Percentiles rank a stretch among this genome's conserved stretches.
phyloP scores from a whole-genome alignment of 2,797 vertebrate species.

The Tympanoctomys barrerae region DNA sequence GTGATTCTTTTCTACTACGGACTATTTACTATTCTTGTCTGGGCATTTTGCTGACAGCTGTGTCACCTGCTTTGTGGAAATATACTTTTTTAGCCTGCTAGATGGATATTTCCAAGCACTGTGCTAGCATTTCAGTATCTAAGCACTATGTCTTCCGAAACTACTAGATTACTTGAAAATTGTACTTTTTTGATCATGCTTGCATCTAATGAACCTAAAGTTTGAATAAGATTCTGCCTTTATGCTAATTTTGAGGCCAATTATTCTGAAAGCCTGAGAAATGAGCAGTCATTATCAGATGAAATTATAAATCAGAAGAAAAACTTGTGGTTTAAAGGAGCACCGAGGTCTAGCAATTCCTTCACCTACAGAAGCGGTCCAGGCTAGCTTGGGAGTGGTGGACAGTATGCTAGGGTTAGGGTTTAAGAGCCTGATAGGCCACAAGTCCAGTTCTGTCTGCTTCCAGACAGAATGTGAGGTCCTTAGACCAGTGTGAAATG shows the following conservation, averaged over 20 bases:
- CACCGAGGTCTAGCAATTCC: not conserved
- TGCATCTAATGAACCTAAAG: not conserved
- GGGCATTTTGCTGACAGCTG: slow-evolving; percentile 43
- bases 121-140: not conserved
- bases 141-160: not conserved
- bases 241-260: slow-evolving; percentile 25
- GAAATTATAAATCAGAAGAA: not conserved
- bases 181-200: slow-evolving; percentile 45
- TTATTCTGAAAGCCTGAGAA: slow-evolving; percentile 27
- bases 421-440: not conserved
- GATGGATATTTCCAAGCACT: slow-evolving; percentile 28
- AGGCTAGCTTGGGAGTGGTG: not conserved
- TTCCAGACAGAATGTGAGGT: not conserved
- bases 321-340: not conserved
- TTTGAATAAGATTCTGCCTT: slow-evolving; percentile 14
- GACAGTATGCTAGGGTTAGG: not conserved
- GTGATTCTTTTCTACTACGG: slow-evolving; percentile 17
- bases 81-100: not conserved
- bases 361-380: not conserved
- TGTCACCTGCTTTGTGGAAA: slow-evolving; percentile 24
- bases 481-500: not conserved
- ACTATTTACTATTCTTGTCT: slow-evolving; percentile 51
- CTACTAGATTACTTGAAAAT: slow-evolving; percentile 31
- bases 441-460: not conserved
- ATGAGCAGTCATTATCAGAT: not conserved